Conservation (phyloP, 2,113 vertebrate species). For the Nothoprocta pentlandii region DNA sequence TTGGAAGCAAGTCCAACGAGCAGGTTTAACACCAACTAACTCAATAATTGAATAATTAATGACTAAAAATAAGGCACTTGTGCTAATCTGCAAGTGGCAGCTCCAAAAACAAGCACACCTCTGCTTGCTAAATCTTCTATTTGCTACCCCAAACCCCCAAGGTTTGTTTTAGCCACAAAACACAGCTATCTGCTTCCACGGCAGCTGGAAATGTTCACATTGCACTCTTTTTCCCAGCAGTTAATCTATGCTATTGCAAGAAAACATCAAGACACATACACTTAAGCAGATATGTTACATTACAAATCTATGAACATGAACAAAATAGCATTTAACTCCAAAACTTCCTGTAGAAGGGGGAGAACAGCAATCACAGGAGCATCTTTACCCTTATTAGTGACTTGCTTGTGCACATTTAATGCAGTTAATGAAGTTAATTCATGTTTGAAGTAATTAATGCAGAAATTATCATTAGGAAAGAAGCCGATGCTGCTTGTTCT, state of each 20-base stretch:
- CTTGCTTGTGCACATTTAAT: not conserved
- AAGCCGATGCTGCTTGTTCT: conserved; percentile 65
- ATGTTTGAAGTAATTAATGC: too few species aligned
- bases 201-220: not conserved
- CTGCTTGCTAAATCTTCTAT: not conserved
- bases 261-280: not conserved
- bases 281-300: not conserved
- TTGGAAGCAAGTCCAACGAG: not conserved
- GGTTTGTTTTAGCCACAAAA: not conserved
- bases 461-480: conserved; percentile 18
- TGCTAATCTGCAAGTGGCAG: not conserved
- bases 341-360: not conserved
- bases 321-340: not conserved
- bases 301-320: not conserved
- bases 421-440: too few species aligned
- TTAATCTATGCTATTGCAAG: not conserved
- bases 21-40: not conserved
- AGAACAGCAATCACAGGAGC: not conserved
- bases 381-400: not conserved
- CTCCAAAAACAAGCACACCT: not conserved
- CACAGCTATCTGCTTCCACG: not conserved
- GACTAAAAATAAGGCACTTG: not conserved
- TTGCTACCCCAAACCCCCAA: not conserved
- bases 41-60: not conserved
- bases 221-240: not conserved